Base-by-base conservation (phyloP, 2,113 vertebrate genomes). In the Ceyx margarethae region DNA sequence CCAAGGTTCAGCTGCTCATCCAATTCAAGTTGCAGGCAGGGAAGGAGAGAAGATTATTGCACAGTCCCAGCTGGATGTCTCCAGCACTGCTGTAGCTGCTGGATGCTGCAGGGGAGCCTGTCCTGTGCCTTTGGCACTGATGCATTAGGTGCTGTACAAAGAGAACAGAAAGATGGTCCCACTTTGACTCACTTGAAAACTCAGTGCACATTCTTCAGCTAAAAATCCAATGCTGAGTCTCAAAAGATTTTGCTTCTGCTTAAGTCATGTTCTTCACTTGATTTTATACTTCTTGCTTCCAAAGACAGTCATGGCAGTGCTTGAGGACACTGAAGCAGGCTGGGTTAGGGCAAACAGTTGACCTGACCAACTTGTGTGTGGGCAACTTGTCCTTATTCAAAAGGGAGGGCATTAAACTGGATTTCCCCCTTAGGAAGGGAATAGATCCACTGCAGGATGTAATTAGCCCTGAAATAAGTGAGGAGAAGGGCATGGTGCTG, bases 231-330 rank as follows among this genome's bases (percentile, higher is more conserved):
- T 21, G 14, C 0, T 72, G 25, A 26, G 42, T 81, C 69, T 83
- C 87, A 45, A 90, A 89, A 88, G 33, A 64, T 7, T 53, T 83
- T 81, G 31, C 19, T 67, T 90, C 73, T 78, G 60, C 53, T 58
- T 73, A 73, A 90, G 45, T 22, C 46, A 13, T 66, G 15, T 62
- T 72, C 77, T 81, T 89, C 2, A 43, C 84, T 72, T 78, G 40
- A 54, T 78, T 79, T 72, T 81, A 33, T 50, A 40, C 31, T 69
- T 19, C 58, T 50, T 73, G 69, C 42, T 94, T 79, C 73, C 57
- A 89, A 84, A 84, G 68, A 81, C 86, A 90, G 75, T 29, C 14
- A 40, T 31, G 57, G 53, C n/a, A 67, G 8, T 45, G 45, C 66
- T 45, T 71, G 56, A 78, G 57, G 40, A 65, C 56, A 45, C 21